phyloP scores from a whole-genome alignment of 1,140 invertebrate species.

The Charaxes varanes region DNA sequence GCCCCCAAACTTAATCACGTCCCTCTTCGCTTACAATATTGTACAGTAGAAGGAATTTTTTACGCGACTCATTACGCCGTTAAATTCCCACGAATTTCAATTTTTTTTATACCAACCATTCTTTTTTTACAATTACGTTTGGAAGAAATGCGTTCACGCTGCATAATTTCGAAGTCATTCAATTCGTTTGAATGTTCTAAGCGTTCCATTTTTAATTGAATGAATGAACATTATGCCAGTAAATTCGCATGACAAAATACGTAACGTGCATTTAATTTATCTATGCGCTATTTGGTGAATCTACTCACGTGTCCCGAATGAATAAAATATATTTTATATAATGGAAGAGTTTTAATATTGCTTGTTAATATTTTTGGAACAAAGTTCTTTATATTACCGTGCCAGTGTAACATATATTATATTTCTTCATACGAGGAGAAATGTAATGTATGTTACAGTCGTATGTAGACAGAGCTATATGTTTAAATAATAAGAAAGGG shows the following conservation, averaged over 20 bases:
- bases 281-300: conserved; percentile 28
- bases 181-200: conserved; percentile 26
- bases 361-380: too few species aligned
- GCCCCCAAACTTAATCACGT: conserved; percentile 65
- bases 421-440: too few species aligned
- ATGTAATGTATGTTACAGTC: too few species aligned
- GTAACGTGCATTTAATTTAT: conserved; percentile 47
- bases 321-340: too few species aligned
- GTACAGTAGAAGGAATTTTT: conserved; percentile 49
- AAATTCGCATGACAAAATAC: conserved; percentile 32
- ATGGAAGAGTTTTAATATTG: too few species aligned
- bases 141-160: conserved; percentile 66
- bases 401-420: too few species aligned
- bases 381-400: too few species aligned
- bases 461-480: too few species aligned
- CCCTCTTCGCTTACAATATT: conserved; percentile 58
- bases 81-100: conserved; percentile 61
- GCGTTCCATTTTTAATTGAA: conserved; percentile 47
- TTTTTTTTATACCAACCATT: conserved; percentile 45
- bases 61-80: conserved; percentile 59
- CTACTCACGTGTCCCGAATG: conserved; percentile 27
- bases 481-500: too few species aligned
- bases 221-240: conserved; percentile 34
- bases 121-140: conserved; percentile 61
- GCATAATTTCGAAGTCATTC: conserved; percentile 57